phyloP scores from a whole-genome alignment of 2,888 invertebrate genomes.

The Arrhopalites spinosus region DNA sequence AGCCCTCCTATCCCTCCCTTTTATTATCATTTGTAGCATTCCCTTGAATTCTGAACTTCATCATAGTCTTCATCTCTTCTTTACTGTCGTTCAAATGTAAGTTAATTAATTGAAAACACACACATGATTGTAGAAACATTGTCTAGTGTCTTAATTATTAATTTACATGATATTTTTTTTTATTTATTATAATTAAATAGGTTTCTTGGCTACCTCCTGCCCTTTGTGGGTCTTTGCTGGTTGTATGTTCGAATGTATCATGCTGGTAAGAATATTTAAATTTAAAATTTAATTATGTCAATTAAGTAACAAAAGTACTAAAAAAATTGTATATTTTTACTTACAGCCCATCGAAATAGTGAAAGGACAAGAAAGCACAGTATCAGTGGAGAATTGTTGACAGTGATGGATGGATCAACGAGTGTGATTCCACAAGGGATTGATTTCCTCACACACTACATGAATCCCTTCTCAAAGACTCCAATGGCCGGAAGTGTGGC shows the following conservation, averaged over 20 bases:
- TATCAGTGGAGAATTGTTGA: constrained; percentile 57
- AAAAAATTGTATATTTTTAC: background rate
- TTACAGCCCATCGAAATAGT: constrained; percentile 62
- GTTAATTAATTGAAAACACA: too few species aligned
- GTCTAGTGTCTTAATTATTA: too few species aligned
- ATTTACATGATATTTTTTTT: too few species aligned
- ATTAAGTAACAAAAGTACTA: background rate
- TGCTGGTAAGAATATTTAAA: background rate
- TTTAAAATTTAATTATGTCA: too few species aligned
- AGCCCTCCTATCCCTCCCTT: constrained; percentile 59
- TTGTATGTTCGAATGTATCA: constrained; percentile 62
- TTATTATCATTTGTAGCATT: constrained; percentile 52
- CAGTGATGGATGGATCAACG: constrained; percentile 56
- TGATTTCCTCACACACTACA: constrained; percentile 56
- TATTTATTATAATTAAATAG: too few species aligned
- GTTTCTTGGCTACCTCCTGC: constrained; percentile 62
- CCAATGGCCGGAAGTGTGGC: constrained; percentile 54
- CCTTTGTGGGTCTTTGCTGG: constrained; percentile 61
- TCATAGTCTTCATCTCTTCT: constrained; percentile 55
- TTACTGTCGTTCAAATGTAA: constrained; percentile 60
- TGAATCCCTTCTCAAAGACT: constrained; percentile 55
- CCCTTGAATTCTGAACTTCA: constrained; percentile 58
- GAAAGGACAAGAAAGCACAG: constrained; percentile 63
- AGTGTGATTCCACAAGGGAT: constrained; percentile 56
- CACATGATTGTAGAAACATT: too few species aligned